A percentile compares a stretch with the other conserved stretches of the same genome.
These are phyloP conservation scores for Bombus impatiens DNA, from an alignment of 1,140 invertebrate species.

Conservation along the genomic window DNA sequence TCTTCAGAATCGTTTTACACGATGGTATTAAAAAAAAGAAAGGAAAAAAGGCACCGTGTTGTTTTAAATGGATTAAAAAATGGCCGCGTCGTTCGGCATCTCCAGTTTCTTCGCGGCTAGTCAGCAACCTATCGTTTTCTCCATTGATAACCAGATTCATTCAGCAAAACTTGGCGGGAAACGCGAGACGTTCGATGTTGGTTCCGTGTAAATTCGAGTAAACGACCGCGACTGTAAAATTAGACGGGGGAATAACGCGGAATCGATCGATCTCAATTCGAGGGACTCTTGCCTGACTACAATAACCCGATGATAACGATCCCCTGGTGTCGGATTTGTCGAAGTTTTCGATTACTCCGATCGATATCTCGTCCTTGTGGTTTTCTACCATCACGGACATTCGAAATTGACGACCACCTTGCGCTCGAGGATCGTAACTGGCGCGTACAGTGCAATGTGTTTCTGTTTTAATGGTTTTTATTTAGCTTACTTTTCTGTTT, in stretches of 20 bases:
- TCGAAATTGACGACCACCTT: background rate
- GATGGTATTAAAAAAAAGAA: background rate
- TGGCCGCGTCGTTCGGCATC: background rate
- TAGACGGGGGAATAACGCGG: conserved; percentile 15
- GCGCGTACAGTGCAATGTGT: background rate
- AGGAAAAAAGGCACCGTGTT: no score
- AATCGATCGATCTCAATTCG: conserved; percentile 44
- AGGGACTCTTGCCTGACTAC: conserved; percentile 16
- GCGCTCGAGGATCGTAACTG: background rate
- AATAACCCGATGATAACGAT: conserved; percentile 28
- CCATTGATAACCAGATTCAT: conserved; percentile 35
- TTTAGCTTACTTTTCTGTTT: background rate
- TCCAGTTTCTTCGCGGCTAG: conserved; percentile 16
- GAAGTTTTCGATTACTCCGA: conserved; percentile 47
- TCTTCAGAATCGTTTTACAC: background rate
- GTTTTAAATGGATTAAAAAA: background rate
- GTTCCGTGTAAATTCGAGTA: background rate
- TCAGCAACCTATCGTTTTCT: background rate
- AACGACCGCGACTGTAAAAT: conserved; percentile 34
- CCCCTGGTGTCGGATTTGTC: conserved; percentile 31
- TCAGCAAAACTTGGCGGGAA: conserved; percentile 13
- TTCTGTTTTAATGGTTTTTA: background rate
- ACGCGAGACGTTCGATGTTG: background rate
- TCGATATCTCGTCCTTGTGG: conserved; percentile 33
- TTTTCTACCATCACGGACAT: background rate